These are phyloP conservation scores for Liopterus haemorrhoidalis DNA, from an alignment of 2,888 invertebrate genomes.

Conservation along the genomic window DNA sequence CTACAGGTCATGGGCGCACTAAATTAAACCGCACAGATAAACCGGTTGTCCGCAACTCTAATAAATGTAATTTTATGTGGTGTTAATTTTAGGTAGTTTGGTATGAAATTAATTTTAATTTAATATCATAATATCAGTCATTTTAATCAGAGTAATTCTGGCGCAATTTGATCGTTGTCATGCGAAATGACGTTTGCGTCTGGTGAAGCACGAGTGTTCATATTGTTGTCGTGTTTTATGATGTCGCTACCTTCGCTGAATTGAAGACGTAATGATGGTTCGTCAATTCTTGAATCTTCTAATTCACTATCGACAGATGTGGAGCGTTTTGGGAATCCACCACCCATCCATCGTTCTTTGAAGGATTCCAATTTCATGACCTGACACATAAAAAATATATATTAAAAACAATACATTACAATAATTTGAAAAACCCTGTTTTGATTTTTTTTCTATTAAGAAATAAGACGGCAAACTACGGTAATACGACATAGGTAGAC, in stretches of 20 bases:
- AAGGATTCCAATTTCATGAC: constrained; percentile 69
- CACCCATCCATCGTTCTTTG: constrained; percentile 55
- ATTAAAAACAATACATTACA: constrained; percentile 11
- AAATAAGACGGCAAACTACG: too few relatives aligned
- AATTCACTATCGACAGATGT: constrained; percentile 43
- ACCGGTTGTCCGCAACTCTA: too few relatives aligned
- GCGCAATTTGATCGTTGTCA: constrained; percentile 7
- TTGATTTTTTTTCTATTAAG: too few relatives aligned
- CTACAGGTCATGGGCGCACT: too few relatives aligned
- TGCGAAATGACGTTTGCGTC: constrained; percentile 21
- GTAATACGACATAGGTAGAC: too few relatives aligned
- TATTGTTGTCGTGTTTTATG: constrained; percentile 37
- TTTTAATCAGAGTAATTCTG: constrained; percentile 10
- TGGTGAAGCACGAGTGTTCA: constrained; percentile 36
- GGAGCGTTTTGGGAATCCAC: constrained; percentile 36
- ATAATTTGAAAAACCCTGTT: constrained; percentile 9
- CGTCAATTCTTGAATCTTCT: constrained; percentile 42
- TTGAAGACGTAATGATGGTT: constrained; percentile 42
- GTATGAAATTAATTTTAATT: constrained; percentile 14
- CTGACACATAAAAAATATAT: constrained; percentile 43
- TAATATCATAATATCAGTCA: constrained; percentile 13
- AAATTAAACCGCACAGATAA: too few relatives aligned
- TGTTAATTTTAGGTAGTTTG: constrained; percentile 8
- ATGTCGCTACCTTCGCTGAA: constrained; percentile 35
- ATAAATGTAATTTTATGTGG: constrained; percentile 3